Percentiles rank a stretch among this genome's conserved stretches.
Conservation (phyloP, 2,797 vertebrate species). For the Danio jaintianensis region DNA sequence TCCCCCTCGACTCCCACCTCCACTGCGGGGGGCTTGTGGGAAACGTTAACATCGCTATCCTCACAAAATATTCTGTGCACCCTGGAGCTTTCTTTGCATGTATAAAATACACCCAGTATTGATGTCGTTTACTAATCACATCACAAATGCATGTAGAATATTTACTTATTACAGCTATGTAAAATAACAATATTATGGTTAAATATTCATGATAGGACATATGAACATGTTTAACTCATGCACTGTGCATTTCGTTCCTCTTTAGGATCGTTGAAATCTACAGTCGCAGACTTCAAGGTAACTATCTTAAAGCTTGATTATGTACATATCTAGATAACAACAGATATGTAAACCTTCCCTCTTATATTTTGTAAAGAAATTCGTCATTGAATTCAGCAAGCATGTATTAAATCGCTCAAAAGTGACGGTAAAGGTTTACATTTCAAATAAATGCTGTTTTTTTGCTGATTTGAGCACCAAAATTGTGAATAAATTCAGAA, state of each 20-base stretch:
- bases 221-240: not conserved
- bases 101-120: not conserved
- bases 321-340: not conserved
- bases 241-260: slow-evolving; percentile 38
- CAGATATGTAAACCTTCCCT: no score
- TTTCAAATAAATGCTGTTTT: not conserved
- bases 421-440: not conserved
- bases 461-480: not conserved
- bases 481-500: no score
- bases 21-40: slow-evolving; percentile 24
- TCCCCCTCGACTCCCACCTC: slow-evolving; percentile 58
- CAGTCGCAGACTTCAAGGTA: slow-evolving; percentile 88
- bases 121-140: not conserved
- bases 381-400: not conserved
- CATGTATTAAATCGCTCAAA: not conserved
- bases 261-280: slow-evolving; percentile 87
- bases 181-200: no score
- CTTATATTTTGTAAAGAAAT: no score
- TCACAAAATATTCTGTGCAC: slow-evolving; percentile 44
- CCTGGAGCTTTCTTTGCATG: slow-evolving; percentile 23
- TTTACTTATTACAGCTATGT: not conserved
- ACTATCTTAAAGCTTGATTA: not conserved
- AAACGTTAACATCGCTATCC: slow-evolving; percentile 22
- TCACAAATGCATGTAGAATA: not conserved
- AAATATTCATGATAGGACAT: no score